Base-by-base conservation (phyloP, 2,113 vertebrate species). In the Polypterus senegalus region DNA sequence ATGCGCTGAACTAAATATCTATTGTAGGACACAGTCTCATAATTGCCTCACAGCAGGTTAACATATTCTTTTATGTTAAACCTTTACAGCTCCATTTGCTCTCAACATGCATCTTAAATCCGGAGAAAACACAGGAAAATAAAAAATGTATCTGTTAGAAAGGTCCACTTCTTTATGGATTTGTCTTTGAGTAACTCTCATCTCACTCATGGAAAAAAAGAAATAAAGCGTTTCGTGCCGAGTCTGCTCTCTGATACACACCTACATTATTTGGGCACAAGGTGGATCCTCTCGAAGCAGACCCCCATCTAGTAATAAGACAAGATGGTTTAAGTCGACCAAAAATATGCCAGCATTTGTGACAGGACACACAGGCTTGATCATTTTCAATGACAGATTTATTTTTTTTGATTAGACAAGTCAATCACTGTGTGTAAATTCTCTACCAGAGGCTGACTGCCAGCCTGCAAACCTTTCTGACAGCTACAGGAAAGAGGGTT, bases 21-120 rank as follows among this genome's bases (percentile, higher is more conserved):
- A 63, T 64, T 65, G 59, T 63, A 65, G 62, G 69, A 71, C 64
- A 47, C 66, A 62, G 56, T 56, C 58, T 71, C 47, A 67, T 77
- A 77, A 81, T 80, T 74, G 76, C 76, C 77, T 77, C 76, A 72
- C 77, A 78, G 77, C 76, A 80, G 76, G 75, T 79, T 71, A 70
- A 75, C 76, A 71, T 62, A 71, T 76, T 79, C 60, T 69, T 77
- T 76, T 73, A 74, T 77, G 69, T 71, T 62, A 74, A 65, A 77
- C 64, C 66, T 75, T 71, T 71, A 70, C 65, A 63, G 67, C 74
- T 66, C 66, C 69, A 74, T 79, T 77, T 77, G 67, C 71, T 73
- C 70, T 66, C 67, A 56, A 59, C 61, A 69, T 72, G 68, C 71
- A 67, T 67, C 61, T 67, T 62, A 60, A 43, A 73, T 27, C 27